A percentile compares a stretch with the other conserved stretches of the same genome.
Conservation (phyloP, 2,888 invertebrate genomes). For the Amphipoea lucens region DNA sequence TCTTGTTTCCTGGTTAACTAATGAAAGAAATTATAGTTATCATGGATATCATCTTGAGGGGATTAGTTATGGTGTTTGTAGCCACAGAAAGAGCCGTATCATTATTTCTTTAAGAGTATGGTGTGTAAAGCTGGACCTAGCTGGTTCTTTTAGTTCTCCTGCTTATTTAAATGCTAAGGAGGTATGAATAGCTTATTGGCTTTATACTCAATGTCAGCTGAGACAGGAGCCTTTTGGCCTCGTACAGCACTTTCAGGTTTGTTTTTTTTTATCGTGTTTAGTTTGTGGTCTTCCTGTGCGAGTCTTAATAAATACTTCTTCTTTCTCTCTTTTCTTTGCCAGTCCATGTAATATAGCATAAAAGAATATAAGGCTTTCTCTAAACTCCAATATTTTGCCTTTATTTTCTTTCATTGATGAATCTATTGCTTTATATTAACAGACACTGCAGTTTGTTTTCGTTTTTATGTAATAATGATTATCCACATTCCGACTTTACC, state of each 20-base stretch:
- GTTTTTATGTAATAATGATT: not conserved
- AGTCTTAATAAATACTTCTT: not conserved
- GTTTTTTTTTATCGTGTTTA: not conserved
- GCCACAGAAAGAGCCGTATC: not conserved
- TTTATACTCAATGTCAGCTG: not conserved
- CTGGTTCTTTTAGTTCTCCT: not conserved
- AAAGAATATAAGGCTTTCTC: not conserved
- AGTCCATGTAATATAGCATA: not conserved
- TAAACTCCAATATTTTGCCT: not conserved
- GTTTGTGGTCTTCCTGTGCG: not conserved
- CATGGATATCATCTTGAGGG: conserved; percentile 11
- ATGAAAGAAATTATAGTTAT: conserved; percentile 56
- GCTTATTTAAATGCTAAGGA: not conserved
- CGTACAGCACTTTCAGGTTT: not conserved
- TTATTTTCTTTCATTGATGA: not conserved
- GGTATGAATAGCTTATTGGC: not conserved
- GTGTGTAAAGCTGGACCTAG: not conserved
- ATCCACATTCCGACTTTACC: not conserved
- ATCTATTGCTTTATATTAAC: not conserved
- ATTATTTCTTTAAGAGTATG: conserved; percentile 15
- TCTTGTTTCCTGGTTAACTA: conserved; percentile 53
- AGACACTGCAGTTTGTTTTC: not conserved
- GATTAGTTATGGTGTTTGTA: conserved; percentile 12
- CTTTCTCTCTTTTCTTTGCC: not conserved
- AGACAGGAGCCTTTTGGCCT: not conserved